These are phyloP conservation scores for Danio albolineatus DNA, from an alignment of 2,797 vertebrate species.

Conservation along the genomic window DNA sequence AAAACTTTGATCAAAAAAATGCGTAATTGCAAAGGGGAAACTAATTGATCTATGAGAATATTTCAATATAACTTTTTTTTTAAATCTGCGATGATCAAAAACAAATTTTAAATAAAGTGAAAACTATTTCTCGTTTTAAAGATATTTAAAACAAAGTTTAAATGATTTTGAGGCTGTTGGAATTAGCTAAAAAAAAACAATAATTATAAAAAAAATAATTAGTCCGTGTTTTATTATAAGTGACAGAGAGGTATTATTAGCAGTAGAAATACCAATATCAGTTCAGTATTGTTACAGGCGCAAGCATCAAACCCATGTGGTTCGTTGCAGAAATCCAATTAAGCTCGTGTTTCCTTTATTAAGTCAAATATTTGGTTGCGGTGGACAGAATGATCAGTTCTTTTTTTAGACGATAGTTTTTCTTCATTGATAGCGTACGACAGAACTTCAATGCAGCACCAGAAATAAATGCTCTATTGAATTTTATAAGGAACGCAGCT, in stretches of 20 bases:
- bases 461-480: constrained; percentile 33
- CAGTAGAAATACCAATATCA: not conserved
- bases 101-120: not conserved
- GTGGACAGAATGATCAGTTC: not conserved
- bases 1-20: no score
- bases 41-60: not conserved
- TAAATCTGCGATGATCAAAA: not conserved
- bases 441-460: not conserved
- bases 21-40: not conserved
- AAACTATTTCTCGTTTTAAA: not conserved
- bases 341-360: constrained; percentile 8
- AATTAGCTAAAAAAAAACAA: not conserved
- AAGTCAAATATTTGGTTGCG: not conserved
- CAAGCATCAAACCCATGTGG: not conserved
- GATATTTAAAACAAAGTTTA: not conserved
- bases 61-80: not conserved
- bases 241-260: constrained; percentile 9
- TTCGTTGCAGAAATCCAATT: constrained; percentile 7
- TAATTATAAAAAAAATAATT: not conserved
- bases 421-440: not conserved
- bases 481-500: constrained; percentile 42
- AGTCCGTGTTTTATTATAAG: not conserved
- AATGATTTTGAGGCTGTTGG: no score
- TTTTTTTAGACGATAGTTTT: not conserved
- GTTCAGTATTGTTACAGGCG: constrained; percentile 7